A percentile compares a stretch with the other conserved stretches of the same genome.
These are phyloP conservation scores for Desmophyllum pertusum DNA, from an alignment of 92 coral and sea anemone species.

Conservation along the genomic window DNA sequence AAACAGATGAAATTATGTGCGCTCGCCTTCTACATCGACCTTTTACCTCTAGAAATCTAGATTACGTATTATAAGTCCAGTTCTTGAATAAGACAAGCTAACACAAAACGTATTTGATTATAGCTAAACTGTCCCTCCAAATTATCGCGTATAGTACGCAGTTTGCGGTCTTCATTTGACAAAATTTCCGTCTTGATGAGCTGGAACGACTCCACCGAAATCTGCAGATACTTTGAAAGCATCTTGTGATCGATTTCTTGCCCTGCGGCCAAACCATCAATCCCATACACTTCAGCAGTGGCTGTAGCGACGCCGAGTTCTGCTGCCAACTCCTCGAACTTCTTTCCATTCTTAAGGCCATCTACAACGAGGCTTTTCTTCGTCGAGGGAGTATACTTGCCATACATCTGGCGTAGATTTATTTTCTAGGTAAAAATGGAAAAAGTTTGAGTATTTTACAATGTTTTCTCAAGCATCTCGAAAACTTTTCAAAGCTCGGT, in stretches of 20 bases:
- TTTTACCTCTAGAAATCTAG: too few species aligned
- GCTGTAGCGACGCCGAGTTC: neutral
- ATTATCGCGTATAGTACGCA: neutral
- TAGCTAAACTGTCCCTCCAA: neutral
- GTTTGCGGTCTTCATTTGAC: neutral
- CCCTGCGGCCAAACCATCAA: neutral
- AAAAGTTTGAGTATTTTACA: too few species aligned
- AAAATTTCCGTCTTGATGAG: neutral
- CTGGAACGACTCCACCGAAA: neutral
- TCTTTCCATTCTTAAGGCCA: neutral
- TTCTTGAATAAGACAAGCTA: constrained; percentile 6
- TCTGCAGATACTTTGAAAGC: neutral
- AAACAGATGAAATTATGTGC: too few species aligned
- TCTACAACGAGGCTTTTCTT: neutral
- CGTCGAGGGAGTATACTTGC: neutral
- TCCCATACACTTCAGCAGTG: neutral
- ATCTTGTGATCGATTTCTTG: neutral
- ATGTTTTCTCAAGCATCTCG: too few species aligned
- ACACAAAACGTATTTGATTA: constrained; percentile 6
- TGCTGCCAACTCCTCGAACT: neutral
- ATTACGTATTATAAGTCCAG: too few species aligned
- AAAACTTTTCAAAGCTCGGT: too few species aligned
- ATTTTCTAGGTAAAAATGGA: too few species aligned
- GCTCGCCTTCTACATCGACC: too few species aligned
- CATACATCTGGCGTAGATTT: too few species aligned